phyloP scores from a whole-genome alignment of 2,888 invertebrate species.

The Nycteola revayana region DNA sequence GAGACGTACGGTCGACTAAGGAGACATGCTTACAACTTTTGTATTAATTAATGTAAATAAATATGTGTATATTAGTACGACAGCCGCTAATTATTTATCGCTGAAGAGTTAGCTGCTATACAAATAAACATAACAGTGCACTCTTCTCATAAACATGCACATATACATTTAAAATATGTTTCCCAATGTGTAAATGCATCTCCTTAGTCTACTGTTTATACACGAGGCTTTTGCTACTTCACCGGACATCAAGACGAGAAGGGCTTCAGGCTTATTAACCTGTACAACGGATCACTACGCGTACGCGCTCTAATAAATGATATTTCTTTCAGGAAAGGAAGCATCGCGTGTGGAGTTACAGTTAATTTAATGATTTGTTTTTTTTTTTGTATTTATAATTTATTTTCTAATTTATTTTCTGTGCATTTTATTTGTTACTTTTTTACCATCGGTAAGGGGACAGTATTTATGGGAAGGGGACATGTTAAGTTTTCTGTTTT shows the following conservation, averaged over 20 bases:
- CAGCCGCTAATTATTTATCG: background rate
- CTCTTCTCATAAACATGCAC: no score
- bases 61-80: no score
- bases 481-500: slow-evolving; percentile 28
- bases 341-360: slow-evolving; percentile 41
- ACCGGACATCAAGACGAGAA: no score
- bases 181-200: no score
- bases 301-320: no score
- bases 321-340: slow-evolving; percentile 57
- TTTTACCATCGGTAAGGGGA: slow-evolving; percentile 17
- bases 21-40: no score
- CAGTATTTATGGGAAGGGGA: background rate
- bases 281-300: background rate
- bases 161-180: no score
- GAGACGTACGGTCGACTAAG: no score
- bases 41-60: no score
- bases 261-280: background rate
- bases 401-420: slow-evolving; percentile 46
- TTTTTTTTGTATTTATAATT: no score
- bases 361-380: slow-evolving; percentile 20
- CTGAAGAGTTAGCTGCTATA: background rate
- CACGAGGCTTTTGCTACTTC: no score
- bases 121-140: background rate
- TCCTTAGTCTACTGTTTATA: no score
- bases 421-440: slow-evolving; percentile 60